Base-by-base conservation (phyloP, 2,888 invertebrate genomes). In the Gastracanthus pulcherrimus region DNA sequence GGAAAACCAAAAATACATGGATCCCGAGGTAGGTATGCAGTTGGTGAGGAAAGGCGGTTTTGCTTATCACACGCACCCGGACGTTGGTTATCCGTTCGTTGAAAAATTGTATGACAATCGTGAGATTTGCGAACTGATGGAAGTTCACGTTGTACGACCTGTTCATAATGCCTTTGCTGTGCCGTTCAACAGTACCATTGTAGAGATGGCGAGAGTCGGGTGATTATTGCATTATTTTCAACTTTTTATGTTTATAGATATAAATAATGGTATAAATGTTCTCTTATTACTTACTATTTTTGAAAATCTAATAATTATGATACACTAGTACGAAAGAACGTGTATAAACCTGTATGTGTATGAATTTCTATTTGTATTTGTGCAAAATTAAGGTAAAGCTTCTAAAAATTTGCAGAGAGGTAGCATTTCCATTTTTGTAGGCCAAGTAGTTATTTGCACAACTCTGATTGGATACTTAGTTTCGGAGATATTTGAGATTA, bases 31-130 rank as follows among this genome's bases (percentile, higher is more conserved):
- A 55, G 90, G 87, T 9, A 86, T 89, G 26, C 84, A 66, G 38
- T 85, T 85, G 66, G 87, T 89, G 11, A 76, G 84, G 1, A 36
- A 85, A 55, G 90, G 89, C 4, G 85, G 84, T 23, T 84, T 87
- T 62, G 90, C 90, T 19, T 90, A 89, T 82, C 89, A 90, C 76
- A 88, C 88, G 0, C 87, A 87, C 72, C 88, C 89, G 0, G 88
- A 89, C 67, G 87, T 86, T 0, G 86, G 86, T 4, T 90, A 90
- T 78, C 89, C 89, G 0, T 86, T 86, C 34, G 83, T 90, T 0
- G 88, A 88, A 77, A 84, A 82, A 31, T 85, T 84, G 36, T 89
- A 89, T 77, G 85, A 87, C 3, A 86, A 88, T 34, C 84, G 86
- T 67, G 84, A 87, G 67, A 89, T 90, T 26, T 90, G 90, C 75